phyloP scores from a whole-genome alignment of 2,113 vertebrate genomes.

The Galemys pyrenaicus region DNA sequence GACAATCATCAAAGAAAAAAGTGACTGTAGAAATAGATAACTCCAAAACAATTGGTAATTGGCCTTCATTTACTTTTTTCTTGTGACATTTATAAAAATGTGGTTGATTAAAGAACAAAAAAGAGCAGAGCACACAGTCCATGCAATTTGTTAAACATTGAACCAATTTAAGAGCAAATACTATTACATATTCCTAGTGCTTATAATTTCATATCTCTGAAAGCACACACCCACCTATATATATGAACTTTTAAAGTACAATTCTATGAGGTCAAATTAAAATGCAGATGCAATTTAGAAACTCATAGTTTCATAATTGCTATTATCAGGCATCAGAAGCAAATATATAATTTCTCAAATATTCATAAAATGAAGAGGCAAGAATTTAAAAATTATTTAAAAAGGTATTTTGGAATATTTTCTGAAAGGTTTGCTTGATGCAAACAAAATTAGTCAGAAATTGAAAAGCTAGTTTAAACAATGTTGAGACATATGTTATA shows the following conservation, averaged over 20 bases:
- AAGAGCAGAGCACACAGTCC: background rate
- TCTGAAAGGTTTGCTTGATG: background rate
- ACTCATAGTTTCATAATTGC: background rate
- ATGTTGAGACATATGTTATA: background rate
- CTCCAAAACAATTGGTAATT: background rate
- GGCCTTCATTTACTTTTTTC: background rate
- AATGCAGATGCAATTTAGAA: background rate
- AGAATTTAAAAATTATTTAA: background rate
- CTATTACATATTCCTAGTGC: background rate
- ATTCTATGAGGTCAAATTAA: background rate
- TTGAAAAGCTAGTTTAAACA: background rate
- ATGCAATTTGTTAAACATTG: background rate
- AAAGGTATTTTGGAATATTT: conserved; percentile 8
- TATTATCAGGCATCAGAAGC: background rate
- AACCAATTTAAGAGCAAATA: background rate
- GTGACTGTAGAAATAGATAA: background rate
- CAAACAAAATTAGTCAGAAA: background rate
- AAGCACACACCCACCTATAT: background rate
- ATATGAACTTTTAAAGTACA: background rate
- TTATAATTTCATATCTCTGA: background rate
- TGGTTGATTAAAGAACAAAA: background rate
- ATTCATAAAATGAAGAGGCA: background rate
- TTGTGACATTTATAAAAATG: conserved; percentile 31
- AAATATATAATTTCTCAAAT: background rate
- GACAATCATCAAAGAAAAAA: background rate